A percentile compares a stretch with the other conserved stretches of the same genome.
These are phyloP conservation scores for Agrochola circellaris DNA, from an alignment of 2,888 invertebrate species.

Conservation along the genomic window DNA sequence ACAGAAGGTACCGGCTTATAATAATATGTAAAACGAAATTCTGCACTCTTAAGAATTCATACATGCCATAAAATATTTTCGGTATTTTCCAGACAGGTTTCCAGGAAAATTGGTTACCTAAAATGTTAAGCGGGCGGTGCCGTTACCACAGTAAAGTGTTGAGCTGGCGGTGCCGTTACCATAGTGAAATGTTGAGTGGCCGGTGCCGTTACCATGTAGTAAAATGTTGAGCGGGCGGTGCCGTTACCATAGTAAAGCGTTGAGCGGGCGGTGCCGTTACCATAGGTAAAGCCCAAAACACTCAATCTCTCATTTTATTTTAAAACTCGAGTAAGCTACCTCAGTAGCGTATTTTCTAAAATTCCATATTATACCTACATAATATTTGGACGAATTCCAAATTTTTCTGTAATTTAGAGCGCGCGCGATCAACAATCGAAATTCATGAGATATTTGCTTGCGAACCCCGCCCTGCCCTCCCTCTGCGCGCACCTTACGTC, in stretches of 20 bases:
- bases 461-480: too few species aligned
- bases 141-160: neutral
- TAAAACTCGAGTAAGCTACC: neutral
- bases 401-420: constrained; percentile 29
- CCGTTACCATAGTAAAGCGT: neutral
- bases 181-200: neutral
- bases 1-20: too few species aligned
- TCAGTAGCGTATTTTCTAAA: neutral
- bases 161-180: neutral
- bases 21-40: neutral
- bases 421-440: constrained; percentile 28
- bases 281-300: neutral
- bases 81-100: too few species aligned
- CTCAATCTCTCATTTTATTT: neutral
- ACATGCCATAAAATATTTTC: neutral
- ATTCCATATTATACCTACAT: neutral
- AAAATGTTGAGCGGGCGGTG: neutral
- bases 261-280: neutral
- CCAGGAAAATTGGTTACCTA: neutral
- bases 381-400: constrained; percentile 5
- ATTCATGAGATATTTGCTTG: constrained; percentile 46
- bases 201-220: neutral
- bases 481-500: too few species aligned
- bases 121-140: neutral
- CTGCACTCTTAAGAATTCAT: neutral